Percentiles rank a stretch among this genome's conserved stretches.
Evolutionary conservation across 2,113 vertebrate species (phyloP).

Genomic region (Phaethon lepturus): DNA sequence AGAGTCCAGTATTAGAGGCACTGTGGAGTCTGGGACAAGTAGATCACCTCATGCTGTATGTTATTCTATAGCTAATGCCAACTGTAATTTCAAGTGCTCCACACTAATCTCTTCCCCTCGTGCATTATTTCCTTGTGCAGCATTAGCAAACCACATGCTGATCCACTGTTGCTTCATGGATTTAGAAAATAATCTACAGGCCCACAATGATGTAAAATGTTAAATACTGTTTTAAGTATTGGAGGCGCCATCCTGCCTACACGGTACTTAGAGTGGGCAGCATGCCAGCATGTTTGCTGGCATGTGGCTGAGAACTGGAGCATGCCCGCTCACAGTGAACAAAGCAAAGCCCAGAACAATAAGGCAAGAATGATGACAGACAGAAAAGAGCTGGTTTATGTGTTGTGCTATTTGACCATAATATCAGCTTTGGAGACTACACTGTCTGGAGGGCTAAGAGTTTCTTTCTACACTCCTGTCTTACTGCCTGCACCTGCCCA

Average conservation of each 20-base stretch:
- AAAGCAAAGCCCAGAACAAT: conserved; percentile 74
- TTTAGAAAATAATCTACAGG: conserved; percentile 82
- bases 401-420: conserved; percentile 29
- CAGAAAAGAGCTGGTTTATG: conserved; percentile 71
- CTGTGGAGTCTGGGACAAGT: not conserved
- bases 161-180: conserved; percentile 75
- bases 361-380: conserved; percentile 86
- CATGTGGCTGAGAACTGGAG: conserved; percentile 71
- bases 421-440: conserved; percentile 37
- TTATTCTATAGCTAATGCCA: conserved; percentile 36
- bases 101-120: conserved; percentile 50
- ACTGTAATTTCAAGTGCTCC: conserved; percentile 48
- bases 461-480: conserved; percentile 68
- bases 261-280: conserved; percentile 76
- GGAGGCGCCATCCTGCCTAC: conserved; percentile 84
- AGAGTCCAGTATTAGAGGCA: not conserved
- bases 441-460: conserved; percentile 63
- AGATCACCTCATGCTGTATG: not conserved
- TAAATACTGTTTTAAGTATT: conserved; percentile 81
- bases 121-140: conserved; percentile 69
- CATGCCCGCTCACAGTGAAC: conserved; percentile 68
- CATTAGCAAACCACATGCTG: conserved; percentile 72
- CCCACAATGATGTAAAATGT: conserved; percentile 81
- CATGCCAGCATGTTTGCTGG: conserved; percentile 71
- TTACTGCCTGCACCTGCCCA: conserved; percentile 67